Evolutionary conservation across 2,888 invertebrate genomes (phyloP).

Genomic region (Dioctria rufipes): DNA sequence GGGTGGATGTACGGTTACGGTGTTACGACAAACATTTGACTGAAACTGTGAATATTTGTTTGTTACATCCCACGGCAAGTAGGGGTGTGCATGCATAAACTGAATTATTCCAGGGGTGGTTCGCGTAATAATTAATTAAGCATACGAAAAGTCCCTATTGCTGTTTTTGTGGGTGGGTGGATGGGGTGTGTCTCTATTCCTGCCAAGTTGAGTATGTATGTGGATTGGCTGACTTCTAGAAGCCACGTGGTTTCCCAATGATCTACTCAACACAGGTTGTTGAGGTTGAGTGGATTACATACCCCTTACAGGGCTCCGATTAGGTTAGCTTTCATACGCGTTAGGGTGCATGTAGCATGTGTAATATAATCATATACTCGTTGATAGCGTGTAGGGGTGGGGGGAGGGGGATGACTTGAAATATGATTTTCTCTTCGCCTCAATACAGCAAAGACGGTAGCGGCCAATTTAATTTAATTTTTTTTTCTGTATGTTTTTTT

Average conservation of each 20-base stretch:
- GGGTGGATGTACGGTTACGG: neutral
- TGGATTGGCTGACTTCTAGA: neutral
- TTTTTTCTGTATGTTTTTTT: neutral
- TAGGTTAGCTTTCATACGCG: conserved; percentile 23
- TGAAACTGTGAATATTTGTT: conserved; percentile 34
- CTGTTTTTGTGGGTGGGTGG: neutral
- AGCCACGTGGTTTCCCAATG: neutral
- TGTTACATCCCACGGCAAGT: conserved; percentile 17
- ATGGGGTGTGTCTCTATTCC: neutral
- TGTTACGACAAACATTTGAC: conserved; percentile 44
- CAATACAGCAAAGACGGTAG: neutral
- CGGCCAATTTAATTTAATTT: conserved; percentile 16
- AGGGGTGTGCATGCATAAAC: conserved; percentile 40
- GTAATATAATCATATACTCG: conserved; percentile 9
- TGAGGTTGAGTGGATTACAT: neutral
- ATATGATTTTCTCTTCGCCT: neutral
- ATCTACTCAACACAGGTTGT: neutral
- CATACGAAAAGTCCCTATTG: conserved; percentile 37
- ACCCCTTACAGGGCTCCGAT: conserved; percentile 14
- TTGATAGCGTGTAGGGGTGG: neutral
- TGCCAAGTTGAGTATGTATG: neutral
- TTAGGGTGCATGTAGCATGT: conserved; percentile 29
- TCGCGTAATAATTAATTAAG: conserved; percentile 50
- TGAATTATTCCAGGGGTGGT: conserved; percentile 28
- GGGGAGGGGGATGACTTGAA: neutral